phyloP scores from a whole-genome alignment of 2,797 vertebrate genomes.

The Megalops cyprinoides region DNA sequence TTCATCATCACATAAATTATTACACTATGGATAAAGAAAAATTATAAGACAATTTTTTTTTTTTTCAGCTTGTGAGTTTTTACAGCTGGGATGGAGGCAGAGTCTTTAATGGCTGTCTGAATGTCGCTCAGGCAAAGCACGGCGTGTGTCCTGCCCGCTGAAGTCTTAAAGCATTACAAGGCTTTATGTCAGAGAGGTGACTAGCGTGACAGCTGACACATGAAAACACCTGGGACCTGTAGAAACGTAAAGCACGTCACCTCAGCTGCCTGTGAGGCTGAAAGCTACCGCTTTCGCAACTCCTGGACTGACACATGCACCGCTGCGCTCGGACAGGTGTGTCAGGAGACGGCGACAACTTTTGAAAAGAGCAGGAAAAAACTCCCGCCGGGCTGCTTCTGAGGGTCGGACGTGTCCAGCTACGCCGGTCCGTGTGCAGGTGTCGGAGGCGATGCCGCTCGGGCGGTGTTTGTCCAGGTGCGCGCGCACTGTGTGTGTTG shows the following conservation, averaged over 20 bases:
- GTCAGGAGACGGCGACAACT: not conserved
- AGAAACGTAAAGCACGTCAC: no score
- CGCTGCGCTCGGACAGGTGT: not conserved
- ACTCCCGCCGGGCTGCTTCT: not conserved
- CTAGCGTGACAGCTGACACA: not conserved
- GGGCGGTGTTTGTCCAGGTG: not conserved
- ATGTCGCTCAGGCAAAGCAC: not conserved
- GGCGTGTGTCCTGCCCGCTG: not conserved
- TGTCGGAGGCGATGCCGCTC: not conserved
- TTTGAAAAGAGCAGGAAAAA: not conserved
- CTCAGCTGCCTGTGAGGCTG: no score
- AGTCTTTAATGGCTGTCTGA: not conserved
- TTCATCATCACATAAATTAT: conserved; percentile 13
- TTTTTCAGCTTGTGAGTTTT: not conserved
- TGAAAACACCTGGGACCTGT: not conserved
- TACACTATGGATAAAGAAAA: conserved; percentile 17
- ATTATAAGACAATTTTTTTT: conserved; percentile 14
- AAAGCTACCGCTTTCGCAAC: no score
- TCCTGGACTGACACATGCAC: not conserved
- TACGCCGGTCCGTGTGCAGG: not conserved
- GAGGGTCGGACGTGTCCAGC: not conserved
- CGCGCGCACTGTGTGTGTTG: not conserved
- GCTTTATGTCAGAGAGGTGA: not conserved
- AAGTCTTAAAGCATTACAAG: not conserved
- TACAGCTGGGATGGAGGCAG: not conserved